Conservation (phyloP, 2,113 vertebrate genomes). For the Psophia crepitans region DNA sequence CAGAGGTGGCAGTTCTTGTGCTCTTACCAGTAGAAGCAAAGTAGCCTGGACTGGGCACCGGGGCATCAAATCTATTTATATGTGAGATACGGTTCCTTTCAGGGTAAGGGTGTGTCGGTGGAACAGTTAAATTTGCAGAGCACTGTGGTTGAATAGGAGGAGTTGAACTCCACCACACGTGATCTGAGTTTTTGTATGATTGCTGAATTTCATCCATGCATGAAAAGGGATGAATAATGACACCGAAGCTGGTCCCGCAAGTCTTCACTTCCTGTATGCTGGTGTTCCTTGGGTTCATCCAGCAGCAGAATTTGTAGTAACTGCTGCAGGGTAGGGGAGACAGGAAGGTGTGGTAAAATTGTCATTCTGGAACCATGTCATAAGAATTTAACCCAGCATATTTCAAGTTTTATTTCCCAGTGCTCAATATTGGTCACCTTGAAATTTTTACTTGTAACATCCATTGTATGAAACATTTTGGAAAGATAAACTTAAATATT, state of each 20-base stretch:
- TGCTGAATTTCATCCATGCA: not conserved
- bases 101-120: not conserved
- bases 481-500: fast-evolving
- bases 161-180: not conserved
- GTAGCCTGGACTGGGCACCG: not conserved
- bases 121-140: not conserved
- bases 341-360: not conserved
- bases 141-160: not conserved
- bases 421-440: not conserved
- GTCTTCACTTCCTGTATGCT: not conserved
- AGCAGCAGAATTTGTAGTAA: not conserved
- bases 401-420: not conserved
- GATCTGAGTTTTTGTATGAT: not conserved
- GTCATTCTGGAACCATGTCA: fast-evolving
- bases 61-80: not conserved
- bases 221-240: not conserved
- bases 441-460: not conserved
- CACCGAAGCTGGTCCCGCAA: not conserved
- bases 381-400: not conserved
- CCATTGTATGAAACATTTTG: not conserved
- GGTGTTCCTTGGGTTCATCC: not conserved
- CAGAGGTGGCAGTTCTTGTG: not conserved
- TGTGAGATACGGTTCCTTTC: not conserved
- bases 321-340: no score
- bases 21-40: not conserved